Percentiles rank a stretch among this genome's conserved stretches.
phyloP scores from a whole-genome alignment of 2,888 invertebrate species.

The Podabrus alpinus region DNA sequence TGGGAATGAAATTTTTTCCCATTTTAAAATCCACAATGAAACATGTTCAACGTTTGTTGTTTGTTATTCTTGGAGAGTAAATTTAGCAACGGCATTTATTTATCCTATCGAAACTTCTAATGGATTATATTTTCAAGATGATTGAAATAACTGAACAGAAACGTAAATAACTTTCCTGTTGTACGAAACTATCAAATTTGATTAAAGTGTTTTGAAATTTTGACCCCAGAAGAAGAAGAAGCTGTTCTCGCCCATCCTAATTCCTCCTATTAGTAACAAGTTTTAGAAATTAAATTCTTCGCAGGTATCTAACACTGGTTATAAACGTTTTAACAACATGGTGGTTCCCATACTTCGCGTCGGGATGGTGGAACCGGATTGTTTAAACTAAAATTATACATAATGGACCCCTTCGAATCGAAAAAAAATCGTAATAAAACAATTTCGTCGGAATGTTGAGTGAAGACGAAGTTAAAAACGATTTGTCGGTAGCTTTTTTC shows the following conservation, averaged over 20 bases:
- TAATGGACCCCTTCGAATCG: background rate
- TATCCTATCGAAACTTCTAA: background rate
- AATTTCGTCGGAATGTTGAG: conserved; percentile 16
- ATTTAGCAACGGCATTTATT: background rate
- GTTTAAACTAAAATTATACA: background rate
- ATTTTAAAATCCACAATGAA: background rate
- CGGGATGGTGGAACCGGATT: conserved; percentile 11
- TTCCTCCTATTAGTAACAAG: too few relatives aligned
- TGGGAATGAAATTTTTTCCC: background rate
- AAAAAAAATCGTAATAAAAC: conserved; percentile 7
- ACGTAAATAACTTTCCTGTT: background rate
- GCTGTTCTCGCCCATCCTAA: background rate
- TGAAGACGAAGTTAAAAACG: conserved; percentile 3
- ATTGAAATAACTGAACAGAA: background rate
- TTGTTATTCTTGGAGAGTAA: background rate
- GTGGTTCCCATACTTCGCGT: background rate
- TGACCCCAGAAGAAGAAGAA: too few relatives aligned
- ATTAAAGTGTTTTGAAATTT: background rate
- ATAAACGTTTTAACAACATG: background rate
- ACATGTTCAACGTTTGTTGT: background rate
- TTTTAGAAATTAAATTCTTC: background rate
- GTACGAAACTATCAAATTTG: background rate
- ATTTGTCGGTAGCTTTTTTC: conserved; percentile 6
- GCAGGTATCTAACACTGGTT: too few relatives aligned
- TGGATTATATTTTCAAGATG: background rate